phyloP scores from a whole-genome alignment of 2,113 vertebrate genomes.

The Plectropomus leopardus region DNA sequence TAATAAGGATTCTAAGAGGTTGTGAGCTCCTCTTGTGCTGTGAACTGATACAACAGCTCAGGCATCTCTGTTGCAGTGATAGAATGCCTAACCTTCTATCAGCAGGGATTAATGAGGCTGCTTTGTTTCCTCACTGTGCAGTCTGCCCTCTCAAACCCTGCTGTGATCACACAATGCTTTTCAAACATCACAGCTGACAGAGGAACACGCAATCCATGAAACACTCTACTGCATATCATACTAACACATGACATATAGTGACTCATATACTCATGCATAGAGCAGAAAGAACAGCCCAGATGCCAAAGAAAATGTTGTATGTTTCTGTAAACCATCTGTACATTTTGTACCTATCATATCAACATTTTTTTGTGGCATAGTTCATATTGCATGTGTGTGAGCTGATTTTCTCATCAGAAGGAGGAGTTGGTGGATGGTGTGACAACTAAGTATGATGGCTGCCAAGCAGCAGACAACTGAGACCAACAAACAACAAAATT shows the following conservation, averaged over 20 bases:
- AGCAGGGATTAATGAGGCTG: conserved; percentile 64
- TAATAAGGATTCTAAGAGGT: not conserved
- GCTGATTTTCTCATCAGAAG: too few relatives aligned
- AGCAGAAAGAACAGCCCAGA: conserved; percentile 7
- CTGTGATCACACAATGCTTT: conserved; percentile 41
- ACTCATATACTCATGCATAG: conserved; percentile 33
- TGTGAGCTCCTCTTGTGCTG: not conserved
- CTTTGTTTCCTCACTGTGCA: conserved; percentile 51
- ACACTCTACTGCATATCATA: not conserved
- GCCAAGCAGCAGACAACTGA: too few relatives aligned
- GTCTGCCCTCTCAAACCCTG: conserved; percentile 34
- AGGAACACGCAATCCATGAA: conserved; percentile 3
- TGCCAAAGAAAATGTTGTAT: too few relatives aligned
- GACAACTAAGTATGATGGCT: too few relatives aligned
- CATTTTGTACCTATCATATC: too few relatives aligned
- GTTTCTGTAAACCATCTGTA: too few relatives aligned
- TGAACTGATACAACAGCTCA: conserved; percentile 18
- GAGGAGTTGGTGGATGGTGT: too few relatives aligned
- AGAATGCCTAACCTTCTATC: conserved; percentile 45
- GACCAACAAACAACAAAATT: too few relatives aligned
- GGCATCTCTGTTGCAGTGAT: conserved; percentile 22
- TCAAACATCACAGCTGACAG: conserved; percentile 12
- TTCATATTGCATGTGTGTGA: too few relatives aligned
- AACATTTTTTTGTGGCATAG: too few relatives aligned
- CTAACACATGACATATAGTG: not conserved